Base-by-base conservation (phyloP, 2,888 invertebrate genomes). In the Buathra laborator region DNA sequence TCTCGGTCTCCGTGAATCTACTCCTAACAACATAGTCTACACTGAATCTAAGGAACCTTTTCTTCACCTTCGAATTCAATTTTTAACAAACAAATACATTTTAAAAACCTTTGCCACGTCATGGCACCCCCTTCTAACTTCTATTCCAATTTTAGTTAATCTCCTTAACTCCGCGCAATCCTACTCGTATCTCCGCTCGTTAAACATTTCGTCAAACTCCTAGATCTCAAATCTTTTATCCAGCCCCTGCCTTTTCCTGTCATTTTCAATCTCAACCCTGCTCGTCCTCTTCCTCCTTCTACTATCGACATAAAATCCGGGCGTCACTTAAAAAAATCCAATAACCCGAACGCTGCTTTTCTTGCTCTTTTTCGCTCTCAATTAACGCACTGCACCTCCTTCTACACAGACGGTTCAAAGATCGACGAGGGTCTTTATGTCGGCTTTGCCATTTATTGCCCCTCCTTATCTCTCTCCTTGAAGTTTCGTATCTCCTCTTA, bases 391-490 rank as follows among this genome's bases (percentile, higher is more conserved):
- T 66, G 16, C 19, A n/a, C n/a, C 37, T n/a, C n/a, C 5, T 87
- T 88, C 10, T 86, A 72, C 62, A 86, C 85, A 0, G 83, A 86
- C 51, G 86, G 85, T 14, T 87, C 84, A 0, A 87, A 84, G 53
- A 29, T 14, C 0, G 44, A 44, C 3, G 12, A 10, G 0, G 16
- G 48, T 0, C 48, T 37, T 1, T 64, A 53, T 6, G 78, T 68
- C 0, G 86, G 86, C 0, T 32, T 83, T 0, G 75, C 84, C 6
- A 56, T 68, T 6, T 78, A 37, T 14, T 51, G 53, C 10, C 85
- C 85, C 12, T 6, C 48, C 1, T 67, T 85, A 3, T n/a, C 51
- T 0, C 16, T 82, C 9, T 48, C 67, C 2, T 14, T 78, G 0
- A 48, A 66, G 19, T 56, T 46, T 7, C 56, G 53, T 19, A 53